Evolutionary conservation across 2,797 vertebrate genomes (phyloP).

Genomic region (Anguilla marmorata): DNA sequence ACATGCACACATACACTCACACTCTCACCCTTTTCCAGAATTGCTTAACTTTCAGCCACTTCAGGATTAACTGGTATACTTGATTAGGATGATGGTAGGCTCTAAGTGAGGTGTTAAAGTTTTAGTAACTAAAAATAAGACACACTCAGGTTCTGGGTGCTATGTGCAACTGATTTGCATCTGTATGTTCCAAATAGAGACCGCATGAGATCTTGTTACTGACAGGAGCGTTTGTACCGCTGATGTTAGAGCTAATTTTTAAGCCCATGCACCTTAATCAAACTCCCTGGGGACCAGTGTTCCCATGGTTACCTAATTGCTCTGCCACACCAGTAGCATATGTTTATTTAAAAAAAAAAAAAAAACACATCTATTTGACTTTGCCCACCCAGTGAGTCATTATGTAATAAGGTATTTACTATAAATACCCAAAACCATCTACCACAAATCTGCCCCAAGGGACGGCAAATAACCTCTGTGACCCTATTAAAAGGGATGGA

Average conservation of each 20-base stretch:
- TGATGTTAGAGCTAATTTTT: background rate
- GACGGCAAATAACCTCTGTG: background rate
- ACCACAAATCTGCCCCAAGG: background rate
- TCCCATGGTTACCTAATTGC: constrained; percentile 13
- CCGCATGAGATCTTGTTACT: background rate
- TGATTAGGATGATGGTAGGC: too few relatives aligned
- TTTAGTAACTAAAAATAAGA: background rate
- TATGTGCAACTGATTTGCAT: background rate
- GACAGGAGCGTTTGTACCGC: background rate
- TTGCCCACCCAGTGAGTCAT: background rate
- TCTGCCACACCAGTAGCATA: background rate
- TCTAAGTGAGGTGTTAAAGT: background rate
- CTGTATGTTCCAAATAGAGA: background rate
- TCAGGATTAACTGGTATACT: too few relatives aligned
- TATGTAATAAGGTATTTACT: background rate
- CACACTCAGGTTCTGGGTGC: background rate
- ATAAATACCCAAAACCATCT: constrained; percentile 5
- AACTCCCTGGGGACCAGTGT: background rate
- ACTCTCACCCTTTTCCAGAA: too few relatives aligned
- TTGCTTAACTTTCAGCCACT: too few relatives aligned
- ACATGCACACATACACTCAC: too few relatives aligned
- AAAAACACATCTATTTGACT: constrained; percentile 26
- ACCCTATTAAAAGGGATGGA: background rate
- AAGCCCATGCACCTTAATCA: background rate
- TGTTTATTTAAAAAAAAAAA: background rate